Conservation (phyloP, 2,888 invertebrate genomes). For the Harpagoxenus sublaevis region DNA sequence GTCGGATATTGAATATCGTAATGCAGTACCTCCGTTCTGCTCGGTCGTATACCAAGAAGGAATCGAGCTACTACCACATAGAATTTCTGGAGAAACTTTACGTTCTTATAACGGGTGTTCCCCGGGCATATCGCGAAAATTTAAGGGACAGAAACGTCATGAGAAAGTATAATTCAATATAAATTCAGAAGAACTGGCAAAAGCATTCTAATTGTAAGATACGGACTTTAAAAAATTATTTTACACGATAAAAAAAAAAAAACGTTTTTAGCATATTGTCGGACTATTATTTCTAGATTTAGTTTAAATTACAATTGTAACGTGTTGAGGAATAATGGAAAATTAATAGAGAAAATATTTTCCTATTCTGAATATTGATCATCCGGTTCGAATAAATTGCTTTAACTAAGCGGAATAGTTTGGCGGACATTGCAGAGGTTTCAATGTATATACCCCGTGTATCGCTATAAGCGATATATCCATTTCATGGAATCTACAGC, state of each 20-base stretch:
- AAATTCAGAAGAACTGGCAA: background rate
- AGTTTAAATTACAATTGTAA: background rate
- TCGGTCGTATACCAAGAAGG: constrained; percentile 56
- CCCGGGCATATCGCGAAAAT: background rate
- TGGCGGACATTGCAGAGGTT: background rate
- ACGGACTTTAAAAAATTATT: background rate
- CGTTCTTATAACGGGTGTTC: constrained; percentile 46
- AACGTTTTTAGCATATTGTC: background rate
- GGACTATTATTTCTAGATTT: background rate
- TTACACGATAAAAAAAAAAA: background rate
- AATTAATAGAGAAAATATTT: constrained; percentile 36
- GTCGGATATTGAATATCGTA: constrained; percentile 76
- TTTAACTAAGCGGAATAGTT: constrained; percentile 24
- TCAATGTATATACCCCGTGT: constrained; percentile 8
- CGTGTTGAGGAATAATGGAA: background rate
- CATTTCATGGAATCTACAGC: constrained; percentile 31
- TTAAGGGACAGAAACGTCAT: background rate
- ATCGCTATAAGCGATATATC: constrained; percentile 24
- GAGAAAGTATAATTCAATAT: background rate
- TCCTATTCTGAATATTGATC: background rate
- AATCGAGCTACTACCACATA: constrained; percentile 69
- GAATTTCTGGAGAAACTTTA: constrained; percentile 69
- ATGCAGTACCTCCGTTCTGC: constrained; percentile 64
- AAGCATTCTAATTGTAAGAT: background rate
- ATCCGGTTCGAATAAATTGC: constrained; percentile 27